phyloP scores from a whole-genome alignment of 2,797 vertebrate species.

The Sebastolobus alascanus region DNA sequence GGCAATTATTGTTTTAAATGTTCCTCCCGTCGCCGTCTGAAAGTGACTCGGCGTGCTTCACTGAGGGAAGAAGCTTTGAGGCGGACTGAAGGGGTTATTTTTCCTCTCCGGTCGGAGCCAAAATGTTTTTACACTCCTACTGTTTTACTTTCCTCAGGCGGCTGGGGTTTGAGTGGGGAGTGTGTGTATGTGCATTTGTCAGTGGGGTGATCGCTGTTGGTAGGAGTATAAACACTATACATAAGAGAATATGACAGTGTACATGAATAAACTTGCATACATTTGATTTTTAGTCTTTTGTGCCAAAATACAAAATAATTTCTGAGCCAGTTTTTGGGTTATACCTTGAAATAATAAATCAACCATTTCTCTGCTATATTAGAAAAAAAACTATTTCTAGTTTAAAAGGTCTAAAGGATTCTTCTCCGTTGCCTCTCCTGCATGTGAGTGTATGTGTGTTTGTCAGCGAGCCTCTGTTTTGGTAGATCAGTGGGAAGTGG shows the following conservation, averaged over 20 bases:
- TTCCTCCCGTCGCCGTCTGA: constrained; percentile 61
- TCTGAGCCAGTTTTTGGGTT: not conserved
- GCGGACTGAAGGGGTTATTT: constrained; percentile 38
- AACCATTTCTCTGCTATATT: not conserved
- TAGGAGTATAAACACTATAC: constrained; percentile 2
- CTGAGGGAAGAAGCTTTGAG: constrained; percentile 43
- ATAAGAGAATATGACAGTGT: not conserved
- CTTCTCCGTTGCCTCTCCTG: constrained; percentile 21
- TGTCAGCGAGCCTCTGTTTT: constrained; percentile 69
- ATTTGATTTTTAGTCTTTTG: not conserved
- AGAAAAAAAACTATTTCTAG: not conserved
- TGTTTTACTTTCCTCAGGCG: constrained; percentile 49
- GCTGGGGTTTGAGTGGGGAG: not conserved
- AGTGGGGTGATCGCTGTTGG: not conserved
- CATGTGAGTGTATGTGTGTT: constrained; percentile 43
- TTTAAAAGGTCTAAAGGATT: constrained; percentile 6
- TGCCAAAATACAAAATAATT: not conserved
- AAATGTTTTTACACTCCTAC: constrained; percentile 60
- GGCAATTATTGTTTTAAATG: constrained; percentile 84
- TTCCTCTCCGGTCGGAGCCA: constrained; percentile 43
- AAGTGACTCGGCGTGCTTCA: constrained; percentile 45
- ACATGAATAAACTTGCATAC: constrained; percentile 17
- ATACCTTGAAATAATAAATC: not conserved
- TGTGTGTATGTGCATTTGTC: constrained; percentile 17
- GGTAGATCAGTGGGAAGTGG: constrained; percentile 79